Base-by-base conservation (phyloP, 2,797 vertebrate genomes). In the Pseudochaenichthys georgianus region DNA sequence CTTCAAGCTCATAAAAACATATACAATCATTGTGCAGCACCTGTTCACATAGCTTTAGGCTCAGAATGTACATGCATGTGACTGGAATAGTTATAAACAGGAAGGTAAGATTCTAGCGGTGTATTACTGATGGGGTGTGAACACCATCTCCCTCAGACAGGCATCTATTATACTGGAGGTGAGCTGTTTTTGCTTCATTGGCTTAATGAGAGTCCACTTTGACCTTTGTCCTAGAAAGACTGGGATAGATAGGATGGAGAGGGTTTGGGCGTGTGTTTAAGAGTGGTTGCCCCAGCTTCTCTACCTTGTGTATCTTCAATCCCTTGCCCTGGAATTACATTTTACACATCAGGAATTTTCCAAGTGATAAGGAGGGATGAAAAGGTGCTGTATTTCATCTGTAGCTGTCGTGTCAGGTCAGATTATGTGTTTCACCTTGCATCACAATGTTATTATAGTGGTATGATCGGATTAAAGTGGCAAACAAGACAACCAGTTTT, bases 281-380 rank as follows among this genome's bases (percentile, higher is more conserved):
- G 46, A 54, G 65, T n/a, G 28, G 45, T 53, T 64, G 34, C 66
- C 65, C 45, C 65, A 31, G 70, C 70, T 78, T 67, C 74, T 74
- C 51, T 55, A 61, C 61, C 13, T 82, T 76, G 61, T 73, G 67
- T 73, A 81, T 73, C 53, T 23, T 53, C 77, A 62, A 42, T 82
- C 66, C 73, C 28, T 60, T 59, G 41, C 38, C 17, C 51, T 77
- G 47, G 66, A 93, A 92, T 93, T 93, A 74, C 91, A 90, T 94
- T 93, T 94, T 90, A 92, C 89, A 93, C 92, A 86, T 74, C 82
- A 88, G 74, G 88, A 93, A 78, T 85, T 92, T 80, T 83, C 77
- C 48, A 42, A 15, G 60, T 41, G 89, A 90, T 92, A 89, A 88
- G 80, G 28, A 75, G 67, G 70, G 67, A 85, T 79, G 73, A 76